These are phyloP conservation scores for Halichondria panicea DNA, from an alignment of 37 sponge, comb jelly and placozoan genomes.

Conservation along the genomic window DNA sequence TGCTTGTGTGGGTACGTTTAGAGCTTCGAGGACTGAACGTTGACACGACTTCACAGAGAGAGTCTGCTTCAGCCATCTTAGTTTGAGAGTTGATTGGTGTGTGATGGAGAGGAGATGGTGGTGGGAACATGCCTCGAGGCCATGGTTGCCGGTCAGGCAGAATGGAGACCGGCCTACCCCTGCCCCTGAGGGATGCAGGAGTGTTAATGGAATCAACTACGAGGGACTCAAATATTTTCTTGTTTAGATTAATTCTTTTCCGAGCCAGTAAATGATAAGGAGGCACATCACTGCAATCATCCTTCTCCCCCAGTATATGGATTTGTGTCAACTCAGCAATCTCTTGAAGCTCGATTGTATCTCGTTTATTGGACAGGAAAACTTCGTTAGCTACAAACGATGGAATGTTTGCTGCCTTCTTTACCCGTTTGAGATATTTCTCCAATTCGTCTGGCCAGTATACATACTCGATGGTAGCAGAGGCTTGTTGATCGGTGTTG, in stretches of 20 bases:
- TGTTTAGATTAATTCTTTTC: not conserved
- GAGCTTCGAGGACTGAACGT: too few relatives aligned
- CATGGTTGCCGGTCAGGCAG: not conserved
- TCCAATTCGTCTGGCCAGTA: conserved; percentile 18
- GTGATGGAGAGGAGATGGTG: too few relatives aligned
- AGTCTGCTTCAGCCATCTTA: too few relatives aligned
- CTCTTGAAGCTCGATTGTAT: not conserved
- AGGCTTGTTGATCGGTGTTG: conserved; percentile 19
- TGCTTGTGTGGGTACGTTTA: too few relatives aligned
- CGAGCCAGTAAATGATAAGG: not conserved
- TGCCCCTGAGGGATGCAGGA: too few relatives aligned
- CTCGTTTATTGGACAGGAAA: not conserved
- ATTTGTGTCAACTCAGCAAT: not conserved
- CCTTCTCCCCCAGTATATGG: not conserved
- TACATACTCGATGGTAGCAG: conserved; percentile 11
- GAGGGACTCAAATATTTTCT: not conserved
- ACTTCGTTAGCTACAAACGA: not conserved
- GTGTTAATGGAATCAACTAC: not conserved
- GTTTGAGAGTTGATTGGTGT: too few relatives aligned
- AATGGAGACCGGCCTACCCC: too few relatives aligned
- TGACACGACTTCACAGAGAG: too few relatives aligned
- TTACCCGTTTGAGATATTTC: not conserved
- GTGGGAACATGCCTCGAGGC: too few relatives aligned
- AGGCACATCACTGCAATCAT: not conserved
- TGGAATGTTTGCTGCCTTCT: not conserved